Conservation (phyloP, 1,140 invertebrate species). For the Megalopta genalis region DNA sequence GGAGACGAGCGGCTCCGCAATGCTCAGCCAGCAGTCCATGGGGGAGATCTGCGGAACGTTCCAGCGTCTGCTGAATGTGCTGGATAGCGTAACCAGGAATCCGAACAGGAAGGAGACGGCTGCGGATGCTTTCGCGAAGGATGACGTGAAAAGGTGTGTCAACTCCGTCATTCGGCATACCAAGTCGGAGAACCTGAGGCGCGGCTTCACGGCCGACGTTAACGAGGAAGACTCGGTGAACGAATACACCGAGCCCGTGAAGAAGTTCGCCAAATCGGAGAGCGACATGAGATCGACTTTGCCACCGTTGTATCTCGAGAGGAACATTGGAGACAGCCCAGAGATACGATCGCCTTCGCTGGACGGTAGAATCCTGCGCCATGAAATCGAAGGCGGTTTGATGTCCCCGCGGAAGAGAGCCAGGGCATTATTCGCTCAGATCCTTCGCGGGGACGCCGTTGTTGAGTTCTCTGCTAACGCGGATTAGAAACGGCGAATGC, state of each 20-base stretch:
- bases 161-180: conserved; percentile 70
- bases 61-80: conserved; percentile 67
- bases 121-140: conserved; percentile 11
- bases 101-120: neutral
- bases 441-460: conserved; percentile 67
- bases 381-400: neutral
- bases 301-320: conserved; percentile 58
- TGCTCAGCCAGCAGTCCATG: conserved; percentile 72
- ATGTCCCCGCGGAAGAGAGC: conserved; percentile 65
- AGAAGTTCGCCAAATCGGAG: conserved; percentile 72
- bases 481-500: conserved; percentile 20
- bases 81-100: conserved; percentile 57
- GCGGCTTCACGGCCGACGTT: conserved; percentile 37
- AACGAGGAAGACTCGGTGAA: conserved; percentile 2
- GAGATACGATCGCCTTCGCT: conserved; percentile 28
- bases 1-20: conserved; percentile 67
- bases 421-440: conserved; percentile 69
- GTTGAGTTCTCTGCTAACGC: conserved; percentile 49
- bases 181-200: conserved; percentile 72
- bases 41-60: conserved; percentile 73
- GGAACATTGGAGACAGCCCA: conserved; percentile 67
- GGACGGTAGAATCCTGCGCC: neutral
- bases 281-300: conserved; percentile 63
- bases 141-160: conserved; percentile 63
- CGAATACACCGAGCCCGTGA: conserved; percentile 39